Evolutionary conservation across 2,113 vertebrate genomes (phyloP).

Genomic region (Microtus montanus): DNA sequence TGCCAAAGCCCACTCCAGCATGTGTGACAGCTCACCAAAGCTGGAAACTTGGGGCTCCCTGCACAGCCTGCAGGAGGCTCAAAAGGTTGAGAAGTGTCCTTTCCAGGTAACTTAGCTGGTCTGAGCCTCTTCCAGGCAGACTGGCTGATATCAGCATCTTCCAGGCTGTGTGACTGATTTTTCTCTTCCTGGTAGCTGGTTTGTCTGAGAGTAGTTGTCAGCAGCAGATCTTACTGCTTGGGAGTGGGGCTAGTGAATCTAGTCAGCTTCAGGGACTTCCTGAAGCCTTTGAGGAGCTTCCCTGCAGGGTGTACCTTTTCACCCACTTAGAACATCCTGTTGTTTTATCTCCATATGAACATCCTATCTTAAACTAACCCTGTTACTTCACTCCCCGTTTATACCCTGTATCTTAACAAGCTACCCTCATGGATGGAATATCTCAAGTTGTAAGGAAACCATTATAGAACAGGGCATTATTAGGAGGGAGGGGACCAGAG

Average conservation of each 20-base stretch:
- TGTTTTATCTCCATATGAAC: neutral
- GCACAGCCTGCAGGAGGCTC: neutral
- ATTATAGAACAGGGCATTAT: neutral
- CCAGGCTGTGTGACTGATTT: neutral
- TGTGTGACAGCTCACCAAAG: neutral
- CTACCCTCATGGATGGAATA: neutral
- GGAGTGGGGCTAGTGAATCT: neutral
- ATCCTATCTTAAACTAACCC: neutral
- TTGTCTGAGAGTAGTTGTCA: neutral
- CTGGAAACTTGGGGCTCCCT: neutral
- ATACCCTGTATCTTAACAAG: neutral
- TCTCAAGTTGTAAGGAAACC: neutral
- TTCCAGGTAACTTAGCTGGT: neutral
- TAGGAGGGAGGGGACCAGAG: neutral
- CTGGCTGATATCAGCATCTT: neutral
- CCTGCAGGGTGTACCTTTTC: neutral
- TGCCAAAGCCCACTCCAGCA: neutral
- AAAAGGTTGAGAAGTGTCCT: neutral
- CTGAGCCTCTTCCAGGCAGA: neutral
- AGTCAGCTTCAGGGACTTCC: neutral
- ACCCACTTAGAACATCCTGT: neutral
- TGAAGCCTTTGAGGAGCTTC: neutral
- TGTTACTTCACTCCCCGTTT: neutral
- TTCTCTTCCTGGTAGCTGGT: neutral
- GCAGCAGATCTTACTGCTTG: neutral